Percentiles rank a stretch among this genome's conserved stretches.
Evolutionary conservation across 2,888 invertebrate genomes (phyloP).

Genomic region (Bugulina stolonifera): DNA sequence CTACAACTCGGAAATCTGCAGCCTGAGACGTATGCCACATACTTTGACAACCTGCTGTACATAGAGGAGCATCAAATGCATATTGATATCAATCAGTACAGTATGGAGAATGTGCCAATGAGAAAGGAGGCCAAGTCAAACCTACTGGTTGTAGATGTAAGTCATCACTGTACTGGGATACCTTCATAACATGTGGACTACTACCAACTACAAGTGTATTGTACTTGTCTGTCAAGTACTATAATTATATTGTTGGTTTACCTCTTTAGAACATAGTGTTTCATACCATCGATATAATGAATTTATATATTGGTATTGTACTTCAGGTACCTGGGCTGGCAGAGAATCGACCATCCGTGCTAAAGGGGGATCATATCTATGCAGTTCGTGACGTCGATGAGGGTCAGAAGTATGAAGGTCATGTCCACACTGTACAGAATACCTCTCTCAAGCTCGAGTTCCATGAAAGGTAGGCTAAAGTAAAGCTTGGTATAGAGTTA

Average conservation of each 20-base stretch:
- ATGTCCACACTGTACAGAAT: neutral
- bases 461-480: neutral
- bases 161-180: no score
- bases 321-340: conserved; percentile 41
- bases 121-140: conserved; percentile 18
- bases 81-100: conserved; percentile 42
- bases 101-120: conserved; percentile 38
- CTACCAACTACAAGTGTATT: no score
- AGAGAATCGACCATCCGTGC: conserved; percentile 44
- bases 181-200: no score
- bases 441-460: neutral
- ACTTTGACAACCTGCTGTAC: conserved; percentile 36
- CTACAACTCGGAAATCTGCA: no score
- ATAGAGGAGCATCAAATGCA: conserved; percentile 45
- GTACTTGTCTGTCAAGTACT: no score
- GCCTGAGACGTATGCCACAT: conserved; percentile 32
- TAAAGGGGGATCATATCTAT: conserved; percentile 40
- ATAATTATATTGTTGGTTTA: no score
- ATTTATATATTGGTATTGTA: no score
- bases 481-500: no score
- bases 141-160: neutral
- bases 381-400: conserved; percentile 28
- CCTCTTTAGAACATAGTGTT: no score
- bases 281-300: no score
- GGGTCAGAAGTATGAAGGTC: conserved; percentile 4